Percentiles rank a stretch among this genome's conserved stretches.
Evolutionary conservation across 2,113 vertebrate genomes (phyloP).

Genomic region (Hucho hucho): DNA sequence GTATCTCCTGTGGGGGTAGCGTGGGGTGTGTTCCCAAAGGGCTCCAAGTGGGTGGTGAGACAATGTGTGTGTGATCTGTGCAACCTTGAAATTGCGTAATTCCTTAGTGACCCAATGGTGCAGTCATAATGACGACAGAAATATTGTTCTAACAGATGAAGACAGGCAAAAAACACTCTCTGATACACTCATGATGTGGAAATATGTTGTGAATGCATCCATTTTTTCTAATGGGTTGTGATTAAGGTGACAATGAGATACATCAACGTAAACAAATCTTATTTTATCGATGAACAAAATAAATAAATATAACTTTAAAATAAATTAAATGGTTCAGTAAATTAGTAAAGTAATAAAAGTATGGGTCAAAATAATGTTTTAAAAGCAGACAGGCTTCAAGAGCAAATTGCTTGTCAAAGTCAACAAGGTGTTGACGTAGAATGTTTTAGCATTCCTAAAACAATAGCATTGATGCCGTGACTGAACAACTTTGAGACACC

Average conservation of each 20-base stretch:
- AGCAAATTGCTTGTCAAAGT: neutral
- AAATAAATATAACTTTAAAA: conserved; percentile 28
- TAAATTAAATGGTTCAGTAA: conserved; percentile 35
- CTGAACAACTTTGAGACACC: neutral
- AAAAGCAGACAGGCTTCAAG: too few species aligned
- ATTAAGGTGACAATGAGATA: neutral
- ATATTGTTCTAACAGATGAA: neutral
- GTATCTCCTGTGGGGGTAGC: conserved; percentile 38
- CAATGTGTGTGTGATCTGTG: neutral
- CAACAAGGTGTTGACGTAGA: neutral
- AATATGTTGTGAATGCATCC: neutral
- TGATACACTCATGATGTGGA: neutral
- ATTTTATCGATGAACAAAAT: conserved; percentile 38
- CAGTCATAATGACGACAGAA: neutral
- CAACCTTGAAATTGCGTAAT: neutral
- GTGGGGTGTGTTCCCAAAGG: neutral
- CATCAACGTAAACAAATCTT: conserved; percentile 10
- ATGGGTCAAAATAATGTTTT: neutral
- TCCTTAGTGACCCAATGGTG: neutral
- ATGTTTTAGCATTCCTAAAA: neutral
- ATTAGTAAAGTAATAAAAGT: conserved; percentile 13
- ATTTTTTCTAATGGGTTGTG: neutral
- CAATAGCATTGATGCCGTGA: neutral
- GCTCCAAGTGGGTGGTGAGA: neutral
- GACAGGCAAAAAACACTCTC: neutral